Conservation (phyloP, 1,140 invertebrate species). For the Gryon sp. region DNA sequence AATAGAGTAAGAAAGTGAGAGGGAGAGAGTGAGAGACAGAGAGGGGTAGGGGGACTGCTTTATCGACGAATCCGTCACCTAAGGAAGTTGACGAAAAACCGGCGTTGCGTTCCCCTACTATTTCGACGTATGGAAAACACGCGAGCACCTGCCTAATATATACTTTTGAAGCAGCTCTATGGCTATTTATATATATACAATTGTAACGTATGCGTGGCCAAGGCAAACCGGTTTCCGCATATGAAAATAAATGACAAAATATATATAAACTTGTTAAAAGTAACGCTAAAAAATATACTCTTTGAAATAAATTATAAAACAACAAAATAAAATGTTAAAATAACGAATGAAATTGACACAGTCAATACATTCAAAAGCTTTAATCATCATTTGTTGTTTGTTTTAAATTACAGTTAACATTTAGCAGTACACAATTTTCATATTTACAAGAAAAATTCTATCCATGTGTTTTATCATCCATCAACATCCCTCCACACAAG, state of each 20-base stretch:
- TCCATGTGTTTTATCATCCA: conserved; percentile 12
- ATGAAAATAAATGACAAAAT: too few relatives aligned
- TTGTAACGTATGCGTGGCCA: too few relatives aligned
- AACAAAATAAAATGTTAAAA: too few relatives aligned
- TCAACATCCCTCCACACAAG: conserved; percentile 15
- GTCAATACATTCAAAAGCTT: conserved; percentile 67
- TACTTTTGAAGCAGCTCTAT: conserved; percentile 14
- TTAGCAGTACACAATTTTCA: conserved; percentile 73
- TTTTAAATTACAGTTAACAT: conserved; percentile 75
- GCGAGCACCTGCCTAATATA: conserved; percentile 51
- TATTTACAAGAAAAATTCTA: conserved; percentile 73
- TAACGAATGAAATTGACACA: too few relatives aligned
- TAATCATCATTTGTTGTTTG: too few relatives aligned
- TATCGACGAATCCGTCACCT: conserved; percentile 28
- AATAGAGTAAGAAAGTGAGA: too few relatives aligned
- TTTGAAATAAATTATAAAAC: too few relatives aligned
- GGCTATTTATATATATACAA: conserved; percentile 27
- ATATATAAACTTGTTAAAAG: too few relatives aligned
- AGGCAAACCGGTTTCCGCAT: too few relatives aligned
- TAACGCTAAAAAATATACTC: too few relatives aligned
- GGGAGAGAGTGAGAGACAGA: too few relatives aligned
- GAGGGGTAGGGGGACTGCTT: conserved; percentile 16
- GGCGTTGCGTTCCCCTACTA: conserved; percentile 4
- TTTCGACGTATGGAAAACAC: conserved; percentile 12
- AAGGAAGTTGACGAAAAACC: conserved; percentile 7